Conservation (phyloP, 2,888 invertebrate genomes). For the Nemapogon koenigi region DNA sequence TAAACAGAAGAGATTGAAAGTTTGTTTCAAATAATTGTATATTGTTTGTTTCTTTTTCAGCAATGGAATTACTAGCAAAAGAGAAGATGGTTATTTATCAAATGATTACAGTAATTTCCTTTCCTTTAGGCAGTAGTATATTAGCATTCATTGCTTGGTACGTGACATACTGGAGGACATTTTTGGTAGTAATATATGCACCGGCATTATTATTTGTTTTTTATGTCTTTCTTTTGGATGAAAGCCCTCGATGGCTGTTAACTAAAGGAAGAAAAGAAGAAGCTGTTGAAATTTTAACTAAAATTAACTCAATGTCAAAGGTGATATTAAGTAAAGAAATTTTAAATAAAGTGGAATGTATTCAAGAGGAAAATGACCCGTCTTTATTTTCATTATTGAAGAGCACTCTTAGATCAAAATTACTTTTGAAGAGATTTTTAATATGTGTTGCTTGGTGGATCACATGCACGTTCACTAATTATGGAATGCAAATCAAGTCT, state of each 20-base stretch:
- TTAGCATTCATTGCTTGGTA: slow-evolving; percentile 69
- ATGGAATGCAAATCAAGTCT: slow-evolving; percentile 77
- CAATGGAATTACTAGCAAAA: slow-evolving; percentile 67
- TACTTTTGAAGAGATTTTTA: slow-evolving; percentile 35
- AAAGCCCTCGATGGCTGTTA: slow-evolving; percentile 83
- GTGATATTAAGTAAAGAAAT: too few relatives aligned
- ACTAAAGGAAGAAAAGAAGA: slow-evolving; percentile 70
- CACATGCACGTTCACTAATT: slow-evolving; percentile 78
- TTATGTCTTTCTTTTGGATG: slow-evolving; percentile 72
- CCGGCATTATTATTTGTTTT: slow-evolving; percentile 72
- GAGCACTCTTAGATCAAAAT: slow-evolving; percentile 22
- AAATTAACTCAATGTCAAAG: too few relatives aligned
- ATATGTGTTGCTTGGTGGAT: slow-evolving; percentile 44
- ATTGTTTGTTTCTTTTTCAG: slow-evolving; percentile 30
- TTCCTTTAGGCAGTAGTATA: slow-evolving; percentile 66
- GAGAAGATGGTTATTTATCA: slow-evolving; percentile 61
- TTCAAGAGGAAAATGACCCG: too few relatives aligned
- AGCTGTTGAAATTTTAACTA: slow-evolving; percentile 67
- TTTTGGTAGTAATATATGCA: slow-evolving; percentile 69
- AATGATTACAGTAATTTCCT: slow-evolving; percentile 59
- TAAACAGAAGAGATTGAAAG: too few relatives aligned
- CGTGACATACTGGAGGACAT: slow-evolving; percentile 72
- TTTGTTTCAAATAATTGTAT: slow-evolving; percentile 6
- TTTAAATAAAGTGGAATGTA: too few relatives aligned
- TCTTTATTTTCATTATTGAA: too few relatives aligned